Percentiles rank a stretch among this genome's conserved stretches.
phyloP scores from a whole-genome alignment of 2,113 vertebrate genomes.

The Anoura caudifer region DNA sequence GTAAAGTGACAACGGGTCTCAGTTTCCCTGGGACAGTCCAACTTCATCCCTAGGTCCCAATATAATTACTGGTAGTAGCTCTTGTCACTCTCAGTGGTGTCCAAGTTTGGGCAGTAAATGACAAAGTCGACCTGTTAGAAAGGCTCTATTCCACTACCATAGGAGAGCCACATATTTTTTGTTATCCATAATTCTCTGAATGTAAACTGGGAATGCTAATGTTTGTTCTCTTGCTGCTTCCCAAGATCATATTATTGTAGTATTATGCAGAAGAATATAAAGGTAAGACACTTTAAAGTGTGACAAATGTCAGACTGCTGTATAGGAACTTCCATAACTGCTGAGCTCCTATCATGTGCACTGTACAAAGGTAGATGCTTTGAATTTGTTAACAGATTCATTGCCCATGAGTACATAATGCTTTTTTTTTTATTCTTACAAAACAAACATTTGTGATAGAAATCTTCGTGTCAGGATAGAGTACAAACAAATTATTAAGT shows the following conservation, averaged over 20 bases:
- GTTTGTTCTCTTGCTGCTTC: neutral
- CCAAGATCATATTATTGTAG: neutral
- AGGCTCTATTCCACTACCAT: neutral
- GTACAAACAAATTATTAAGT: slow-evolving; percentile 53
- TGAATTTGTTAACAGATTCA: neutral
- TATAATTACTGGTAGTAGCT: neutral
- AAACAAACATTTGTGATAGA: slow-evolving; percentile 51
- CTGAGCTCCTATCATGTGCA: neutral
- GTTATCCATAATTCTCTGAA: neutral
- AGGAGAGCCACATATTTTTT: neutral
- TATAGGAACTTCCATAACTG: neutral
- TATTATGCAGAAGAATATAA: neutral
- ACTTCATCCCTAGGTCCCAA: neutral
- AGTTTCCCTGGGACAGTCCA: neutral
- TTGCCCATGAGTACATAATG: neutral
- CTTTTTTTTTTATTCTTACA: slow-evolving; percentile 14
- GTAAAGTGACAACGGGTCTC: neutral
- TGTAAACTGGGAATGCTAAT: neutral
- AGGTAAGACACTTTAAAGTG: neutral
- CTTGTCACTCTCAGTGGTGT: neutral
- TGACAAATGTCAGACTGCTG: neutral
- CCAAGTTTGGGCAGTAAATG: neutral
- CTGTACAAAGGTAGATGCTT: neutral
- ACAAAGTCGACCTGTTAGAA: neutral
- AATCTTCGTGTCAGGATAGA: slow-evolving; percentile 41